Evolutionary conservation across 2,113 vertebrate genomes (phyloP), one percentile per base, ranked within the genome.

Genomic region (Ondatra zibethicus): DNA sequence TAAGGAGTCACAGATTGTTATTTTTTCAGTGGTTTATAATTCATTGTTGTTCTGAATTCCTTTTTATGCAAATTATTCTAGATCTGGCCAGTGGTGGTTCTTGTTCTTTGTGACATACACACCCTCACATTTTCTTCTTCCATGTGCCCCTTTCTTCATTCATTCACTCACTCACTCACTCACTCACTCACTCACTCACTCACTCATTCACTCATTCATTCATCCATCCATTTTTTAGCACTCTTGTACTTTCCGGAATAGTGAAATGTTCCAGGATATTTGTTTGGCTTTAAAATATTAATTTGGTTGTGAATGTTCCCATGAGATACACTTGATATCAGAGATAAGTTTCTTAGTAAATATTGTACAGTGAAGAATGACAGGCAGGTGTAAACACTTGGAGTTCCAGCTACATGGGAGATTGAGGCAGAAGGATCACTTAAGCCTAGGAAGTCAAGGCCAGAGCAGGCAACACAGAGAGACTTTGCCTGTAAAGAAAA

Each of bases 121-220:
- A 21, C 3, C 11, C 88, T 77, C 39, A 63, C 42, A 31, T 36
- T 29, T 42, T 75, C 65, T 33, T 33, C 65, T 33, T 13, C 29
- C 63, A 31, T 11, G 31, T 2, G 0, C 4, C 3, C 29, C 1
- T 78, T 7, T 50, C 7, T 17, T n/a, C n/a, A n/a, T n/a, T n/a
- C n/a, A n/a, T n/a, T n/a, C n/a, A n/a, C n/a, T n/a, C n/a, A n/a
- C n/a, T n/a, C n/a, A n/a, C n/a, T n/a, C n/a, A n/a, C n/a, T n/a
- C n/a, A n/a, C n/a, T n/a, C n/a, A n/a, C n/a, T n/a, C n/a, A n/a
- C n/a, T 45, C 45, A 45, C n/a, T 50, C 8, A 50, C 10, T 50
- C 10, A 50, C 10, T 50, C 50, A 50, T 4, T 50, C 50, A 50
- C 13, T 52, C 50, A 12, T 13, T 50, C 16, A 36, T n/a, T 2